Evolutionary conservation across 2,888 invertebrate species (phyloP), one percentile per base, ranked within the genome.

Genomic region (Cordilura impudica): DNA sequence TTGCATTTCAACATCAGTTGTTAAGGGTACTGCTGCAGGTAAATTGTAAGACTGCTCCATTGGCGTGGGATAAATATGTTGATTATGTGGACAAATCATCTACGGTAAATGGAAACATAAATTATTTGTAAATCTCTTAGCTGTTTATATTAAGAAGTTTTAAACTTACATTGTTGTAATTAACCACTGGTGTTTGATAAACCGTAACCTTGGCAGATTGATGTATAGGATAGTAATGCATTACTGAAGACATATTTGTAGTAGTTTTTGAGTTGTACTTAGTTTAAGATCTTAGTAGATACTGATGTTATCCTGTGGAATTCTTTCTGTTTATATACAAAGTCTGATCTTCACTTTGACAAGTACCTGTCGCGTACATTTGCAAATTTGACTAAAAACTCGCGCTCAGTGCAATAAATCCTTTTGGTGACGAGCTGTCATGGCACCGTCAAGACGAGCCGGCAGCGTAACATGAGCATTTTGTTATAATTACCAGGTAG

Each of bases 311-410:
- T 67, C 12, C 18, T 10, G 8, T 7, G 4, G 0, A 63, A 26
- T 10, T 16, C n/a, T 7, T 2, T 7, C 4, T 2, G 18, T 29
- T 74, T 69, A 67, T 65, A 72, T 69, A 61, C 35, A 18, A 14
- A 2, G 5, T 47, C 4, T 12, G 8, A 58, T 51, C 7, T 16
- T 18, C 23, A n/a, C 6, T n/a, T 43, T 49, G 26, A 18, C 63
- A 26, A 71, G 51, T 71, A 71, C 67, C 77, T 81, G 73, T 16
- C 51, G 29, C 58, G 14, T 6, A 53, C 19, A 58, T 58, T 45
- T 79, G 26, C 60, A 82, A 85, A 84, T 86, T 85, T 86, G 85
- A 83, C 84, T 85, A 85, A 82, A 31, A 29, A 78, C 78, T 84
- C 83, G 84, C 83, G 82, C 35, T 43, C 76, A 72, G 29, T 67